Percentiles rank a stretch among this genome's conserved stretches.
phyloP scores from a whole-genome alignment of 2,888 invertebrate genomes.

The Lasioglossum vierecki region DNA sequence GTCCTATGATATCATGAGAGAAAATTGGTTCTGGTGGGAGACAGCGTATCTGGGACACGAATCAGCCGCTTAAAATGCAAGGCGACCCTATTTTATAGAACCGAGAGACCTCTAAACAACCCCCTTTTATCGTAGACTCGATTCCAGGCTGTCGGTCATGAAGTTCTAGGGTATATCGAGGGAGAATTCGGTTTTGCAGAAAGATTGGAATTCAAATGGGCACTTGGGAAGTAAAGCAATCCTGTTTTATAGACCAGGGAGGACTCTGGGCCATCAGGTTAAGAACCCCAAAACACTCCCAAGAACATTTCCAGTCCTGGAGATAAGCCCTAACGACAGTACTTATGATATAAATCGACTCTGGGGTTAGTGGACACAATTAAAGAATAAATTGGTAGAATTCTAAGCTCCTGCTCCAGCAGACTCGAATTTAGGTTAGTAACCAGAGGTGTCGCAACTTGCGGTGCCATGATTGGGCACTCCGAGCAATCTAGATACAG shows the following conservation, averaged over 20 bases:
- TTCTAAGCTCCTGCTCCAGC: background rate
- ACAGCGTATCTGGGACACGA: background rate
- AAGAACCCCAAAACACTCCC: no score
- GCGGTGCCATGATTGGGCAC: background rate
- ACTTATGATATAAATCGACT: background rate
- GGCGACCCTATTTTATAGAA: background rate
- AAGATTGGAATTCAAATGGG: background rate
- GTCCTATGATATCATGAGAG: background rate
- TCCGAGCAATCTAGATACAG: background rate
- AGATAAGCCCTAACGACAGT: background rate
- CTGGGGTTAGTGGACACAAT: background rate
- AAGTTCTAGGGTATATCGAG: background rate
- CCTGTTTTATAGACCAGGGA: background rate
- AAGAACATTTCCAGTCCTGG: background rate
- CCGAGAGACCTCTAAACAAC: background rate
- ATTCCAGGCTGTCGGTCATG: background rate
- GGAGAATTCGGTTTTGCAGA: background rate
- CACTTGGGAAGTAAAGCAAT: background rate
- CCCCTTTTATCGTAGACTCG: background rate
- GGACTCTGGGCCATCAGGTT: no score
- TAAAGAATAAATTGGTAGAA: no score
- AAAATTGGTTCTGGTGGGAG: background rate
- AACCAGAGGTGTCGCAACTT: background rate
- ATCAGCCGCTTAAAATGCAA: conserved; percentile 6
- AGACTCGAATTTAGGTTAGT: background rate